Conservation (phyloP, 2,113 vertebrate genomes). For the Pachycephala philippinensis region DNA sequence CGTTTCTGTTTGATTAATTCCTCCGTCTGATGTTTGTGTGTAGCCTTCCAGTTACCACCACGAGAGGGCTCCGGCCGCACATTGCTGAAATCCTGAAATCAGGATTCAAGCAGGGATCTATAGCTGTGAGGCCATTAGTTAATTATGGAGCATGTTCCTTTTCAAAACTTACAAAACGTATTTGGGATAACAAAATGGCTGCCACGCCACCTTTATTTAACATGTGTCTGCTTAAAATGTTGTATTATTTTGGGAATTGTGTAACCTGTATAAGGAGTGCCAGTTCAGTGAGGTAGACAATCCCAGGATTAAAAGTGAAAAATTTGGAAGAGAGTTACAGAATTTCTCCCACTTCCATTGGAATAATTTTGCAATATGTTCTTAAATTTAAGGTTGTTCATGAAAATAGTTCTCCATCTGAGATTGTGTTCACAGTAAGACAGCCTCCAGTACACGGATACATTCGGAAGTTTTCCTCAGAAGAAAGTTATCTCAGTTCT, state of each 20-base stretch:
- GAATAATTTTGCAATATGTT: constrained; percentile 1
- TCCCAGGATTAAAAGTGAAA: neutral
- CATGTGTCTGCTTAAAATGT: neutral
- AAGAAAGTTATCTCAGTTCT: constrained; percentile 63
- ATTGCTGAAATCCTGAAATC: neutral
- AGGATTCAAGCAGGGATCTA: neutral
- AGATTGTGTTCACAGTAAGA: constrained; percentile 79
- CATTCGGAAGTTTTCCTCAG: constrained; percentile 72
- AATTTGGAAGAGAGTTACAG: neutral
- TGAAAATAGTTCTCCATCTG: constrained; percentile 79
- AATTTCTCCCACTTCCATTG: neutral
- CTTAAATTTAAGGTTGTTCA: constrained; percentile 77
- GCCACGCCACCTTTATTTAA: neutral
- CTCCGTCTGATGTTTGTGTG: neutral
- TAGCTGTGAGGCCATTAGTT: neutral
- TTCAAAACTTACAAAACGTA: neutral
- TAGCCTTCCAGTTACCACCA: neutral
- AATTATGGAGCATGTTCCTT: neutral
- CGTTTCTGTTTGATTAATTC: fast-evolving
- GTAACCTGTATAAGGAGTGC: neutral
- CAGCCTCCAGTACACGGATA: constrained; percentile 75
- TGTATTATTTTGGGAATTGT: neutral
- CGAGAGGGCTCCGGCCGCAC: fast-evolving
- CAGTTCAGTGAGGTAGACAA: neutral
- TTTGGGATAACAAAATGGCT: neutral